Percentiles rank a stretch among this genome's conserved stretches.
Evolutionary conservation across 1,140 invertebrate species (phyloP).

Genomic region (Eumeta japonica): DNA sequence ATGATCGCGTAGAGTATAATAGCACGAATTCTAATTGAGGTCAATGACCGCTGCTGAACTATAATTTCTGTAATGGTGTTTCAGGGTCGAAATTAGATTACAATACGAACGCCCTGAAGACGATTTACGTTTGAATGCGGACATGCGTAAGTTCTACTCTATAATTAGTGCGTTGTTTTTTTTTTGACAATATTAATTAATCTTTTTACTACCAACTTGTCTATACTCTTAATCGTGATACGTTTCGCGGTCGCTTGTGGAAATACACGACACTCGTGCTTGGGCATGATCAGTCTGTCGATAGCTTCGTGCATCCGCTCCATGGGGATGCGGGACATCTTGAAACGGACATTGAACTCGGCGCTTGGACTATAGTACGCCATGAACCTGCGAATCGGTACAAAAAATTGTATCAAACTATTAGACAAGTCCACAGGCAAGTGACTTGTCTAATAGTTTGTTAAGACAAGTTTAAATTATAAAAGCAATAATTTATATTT

Average conservation of each 20-base stretch:
- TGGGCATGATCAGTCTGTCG: slow-evolving; percentile 11
- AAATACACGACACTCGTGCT: slow-evolving; percentile 26
- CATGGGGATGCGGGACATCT: slow-evolving; percentile 25
- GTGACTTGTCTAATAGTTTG: no score
- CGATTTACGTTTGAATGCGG: not conserved
- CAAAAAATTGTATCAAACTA: no score
- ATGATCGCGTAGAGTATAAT: no score
- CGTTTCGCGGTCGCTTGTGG: slow-evolving; percentile 30
- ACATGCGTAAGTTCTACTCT: not conserved
- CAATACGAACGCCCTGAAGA: not conserved
- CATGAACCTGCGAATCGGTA: slow-evolving; percentile 60
- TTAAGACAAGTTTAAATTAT: no score
- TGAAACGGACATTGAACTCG: slow-evolving; percentile 52
- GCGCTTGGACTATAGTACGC: slow-evolving; percentile 40
- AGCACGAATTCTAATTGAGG: no score
- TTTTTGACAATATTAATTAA: slow-evolving; percentile 6
- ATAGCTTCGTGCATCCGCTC: slow-evolving; percentile 37
- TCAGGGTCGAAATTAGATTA: not conserved
- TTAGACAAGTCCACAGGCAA: no score
- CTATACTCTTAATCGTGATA: slow-evolving; percentile 11
- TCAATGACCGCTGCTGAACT: no score
- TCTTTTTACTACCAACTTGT: slow-evolving; percentile 27
- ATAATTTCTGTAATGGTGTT: no score
- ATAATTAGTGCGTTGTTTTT: not conserved
- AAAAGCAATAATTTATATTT: no score